Percentiles rank a stretch among this genome's conserved stretches.
These are phyloP conservation scores for Carassius gibelio DNA, from an alignment of 2,113 vertebrate species.

Conservation along the genomic window DNA sequence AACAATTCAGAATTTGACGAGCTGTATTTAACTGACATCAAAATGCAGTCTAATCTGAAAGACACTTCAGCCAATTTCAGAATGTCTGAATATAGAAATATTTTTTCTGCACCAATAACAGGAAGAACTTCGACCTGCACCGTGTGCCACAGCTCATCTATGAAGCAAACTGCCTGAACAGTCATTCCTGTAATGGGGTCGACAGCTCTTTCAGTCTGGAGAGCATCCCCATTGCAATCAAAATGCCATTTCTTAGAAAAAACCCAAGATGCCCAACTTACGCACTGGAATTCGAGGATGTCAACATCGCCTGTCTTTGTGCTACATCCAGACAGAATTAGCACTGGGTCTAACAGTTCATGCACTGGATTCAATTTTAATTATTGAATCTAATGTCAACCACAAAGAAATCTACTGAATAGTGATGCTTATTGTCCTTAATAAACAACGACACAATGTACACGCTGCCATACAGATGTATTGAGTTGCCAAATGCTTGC, in stretches of 20 bases:
- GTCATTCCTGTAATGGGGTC: conserved; percentile 68
- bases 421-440: neutral
- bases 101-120: conserved; percentile 50
- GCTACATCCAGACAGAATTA: conserved; percentile 70
- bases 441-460: neutral
- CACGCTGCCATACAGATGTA: neutral
- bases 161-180: conserved; percentile 74
- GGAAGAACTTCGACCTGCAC: conserved; percentile 73
- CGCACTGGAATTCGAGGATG: conserved; percentile 74
- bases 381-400: neutral
- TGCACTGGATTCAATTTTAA: neutral
- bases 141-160: conserved; percentile 75
- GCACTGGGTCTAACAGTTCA: neutral
- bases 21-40: neutral
- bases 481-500: conserved; percentile 28
- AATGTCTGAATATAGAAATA: neutral
- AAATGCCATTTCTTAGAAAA: conserved; percentile 75
- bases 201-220: conserved; percentile 67
- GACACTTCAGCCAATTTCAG: neutral
- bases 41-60: neutral
- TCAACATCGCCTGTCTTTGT: conserved; percentile 78
- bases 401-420: neutral
- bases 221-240: conserved; percentile 73
- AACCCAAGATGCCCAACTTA: conserved; percentile 69
- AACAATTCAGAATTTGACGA: neutral